These are phyloP conservation scores for Theonella swinhoei DNA, from an alignment of 37 sponge, comb jelly and placozoan genomes.

Conservation along the genomic window DNA sequence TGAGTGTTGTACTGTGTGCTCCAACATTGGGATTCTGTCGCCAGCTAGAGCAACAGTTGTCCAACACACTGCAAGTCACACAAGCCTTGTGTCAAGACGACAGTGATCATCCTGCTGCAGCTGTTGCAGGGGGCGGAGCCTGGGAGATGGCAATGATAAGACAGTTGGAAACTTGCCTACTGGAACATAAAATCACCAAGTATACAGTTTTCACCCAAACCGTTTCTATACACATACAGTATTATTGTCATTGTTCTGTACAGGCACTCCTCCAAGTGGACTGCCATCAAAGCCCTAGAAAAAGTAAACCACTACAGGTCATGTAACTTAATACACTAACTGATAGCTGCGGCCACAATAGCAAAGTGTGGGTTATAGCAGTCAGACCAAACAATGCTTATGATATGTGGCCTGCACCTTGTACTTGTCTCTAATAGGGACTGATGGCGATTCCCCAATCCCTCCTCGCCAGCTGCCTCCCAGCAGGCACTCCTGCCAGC, in stretches of 20 bases:
- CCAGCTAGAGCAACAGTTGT: slow-evolving; percentile 8
- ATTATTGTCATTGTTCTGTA: neutral
- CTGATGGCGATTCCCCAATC: neutral
- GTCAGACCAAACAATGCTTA: too few species aligned
- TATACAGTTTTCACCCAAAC: neutral
- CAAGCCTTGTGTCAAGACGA: neutral
- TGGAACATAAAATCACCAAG: neutral
- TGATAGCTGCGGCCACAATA: too few species aligned
- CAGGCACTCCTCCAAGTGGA: slow-evolving; percentile 7
- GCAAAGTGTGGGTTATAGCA: too few species aligned
- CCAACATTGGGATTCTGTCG: slow-evolving; percentile 31
- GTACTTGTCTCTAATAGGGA: too few species aligned
- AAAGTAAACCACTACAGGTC: too few species aligned
- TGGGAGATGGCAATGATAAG: slow-evolving; percentile 49
- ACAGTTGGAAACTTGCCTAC: slow-evolving; percentile 1
- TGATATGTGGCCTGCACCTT: too few species aligned
- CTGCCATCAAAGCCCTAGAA: neutral
- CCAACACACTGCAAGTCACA: slow-evolving; percentile 5
- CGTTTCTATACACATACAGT: neutral
- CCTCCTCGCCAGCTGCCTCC: neutral
- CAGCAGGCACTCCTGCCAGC: neutral
- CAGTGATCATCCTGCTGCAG: neutral
- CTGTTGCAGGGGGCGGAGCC: slow-evolving; percentile 33
- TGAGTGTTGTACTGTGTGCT: slow-evolving; percentile 26
- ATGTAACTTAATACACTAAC: too few species aligned